Evolutionary conservation across 2,797 vertebrate genomes (phyloP).

Genomic region (Pipistrellus nathusii): DNA sequence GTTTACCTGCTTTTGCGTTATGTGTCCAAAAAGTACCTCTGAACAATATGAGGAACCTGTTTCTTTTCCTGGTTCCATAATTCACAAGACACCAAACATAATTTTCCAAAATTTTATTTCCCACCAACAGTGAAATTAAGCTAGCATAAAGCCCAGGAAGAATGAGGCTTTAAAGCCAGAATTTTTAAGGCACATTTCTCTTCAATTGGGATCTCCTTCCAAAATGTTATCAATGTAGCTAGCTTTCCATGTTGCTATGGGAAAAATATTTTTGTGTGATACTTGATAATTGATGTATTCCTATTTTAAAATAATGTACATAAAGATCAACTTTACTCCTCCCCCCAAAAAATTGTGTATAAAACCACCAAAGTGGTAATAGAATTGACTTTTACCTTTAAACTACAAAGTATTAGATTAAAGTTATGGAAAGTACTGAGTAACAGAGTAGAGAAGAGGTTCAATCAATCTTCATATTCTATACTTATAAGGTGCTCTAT

Average conservation of each 20-base stretch:
- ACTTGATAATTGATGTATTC: not conserved
- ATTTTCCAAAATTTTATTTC: not conserved
- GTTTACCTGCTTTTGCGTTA: conserved; percentile 65
- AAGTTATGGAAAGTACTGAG: not conserved
- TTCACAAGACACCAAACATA: conserved; percentile 23
- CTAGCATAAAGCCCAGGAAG: not conserved
- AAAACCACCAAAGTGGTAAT: not conserved
- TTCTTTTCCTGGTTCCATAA: not conserved
- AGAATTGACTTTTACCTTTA: conserved; percentile 13
- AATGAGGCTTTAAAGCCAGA: not conserved
- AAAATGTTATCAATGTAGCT: not conserved
- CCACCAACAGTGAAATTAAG: not conserved
- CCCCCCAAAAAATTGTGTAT: not conserved
- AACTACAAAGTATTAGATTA: not conserved
- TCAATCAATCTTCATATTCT: not conserved
- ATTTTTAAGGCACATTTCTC: not conserved
- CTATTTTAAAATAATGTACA: not conserved
- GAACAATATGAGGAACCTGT: not conserved
- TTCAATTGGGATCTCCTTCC: not conserved
- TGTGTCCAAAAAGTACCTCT: not conserved
- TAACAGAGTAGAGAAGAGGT: not conserved
- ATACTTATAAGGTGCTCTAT: not conserved
- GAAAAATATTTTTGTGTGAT: conserved; percentile 21
- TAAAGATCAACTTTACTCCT: not conserved
- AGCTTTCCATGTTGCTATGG: not conserved